Conservation (phyloP, 1,140 invertebrate species). For the Drosophila eugracilis region DNA sequence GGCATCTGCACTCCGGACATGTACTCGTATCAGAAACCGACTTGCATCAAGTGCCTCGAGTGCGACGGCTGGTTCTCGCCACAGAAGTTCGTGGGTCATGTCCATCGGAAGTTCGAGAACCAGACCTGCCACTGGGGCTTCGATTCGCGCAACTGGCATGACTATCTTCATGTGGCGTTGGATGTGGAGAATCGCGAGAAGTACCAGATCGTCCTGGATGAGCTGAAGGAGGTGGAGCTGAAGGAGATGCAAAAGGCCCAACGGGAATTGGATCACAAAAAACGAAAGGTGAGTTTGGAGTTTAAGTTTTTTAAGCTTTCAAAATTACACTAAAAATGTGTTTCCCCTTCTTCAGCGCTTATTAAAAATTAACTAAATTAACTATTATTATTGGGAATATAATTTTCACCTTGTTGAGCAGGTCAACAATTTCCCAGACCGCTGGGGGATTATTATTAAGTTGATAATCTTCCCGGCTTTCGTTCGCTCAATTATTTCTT, state of each 20-base stretch:
- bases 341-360: background rate
- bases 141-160: slow-evolving; percentile 97
- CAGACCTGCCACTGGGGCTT: slow-evolving; percentile 99
- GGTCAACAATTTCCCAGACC: slow-evolving; percentile 1
- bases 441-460: slow-evolving; percentile 13
- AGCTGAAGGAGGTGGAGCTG: slow-evolving; percentile 90
- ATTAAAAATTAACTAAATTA: background rate
- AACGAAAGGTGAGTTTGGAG: slow-evolving; percentile 84
- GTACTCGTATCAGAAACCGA: slow-evolving; percentile 90
- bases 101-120: slow-evolving; percentile 94
- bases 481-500: background rate
- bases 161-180: slow-evolving; percentile 92
- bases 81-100: slow-evolving; percentile 96
- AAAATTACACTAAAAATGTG: too few species aligned
- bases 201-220: slow-evolving; percentile 90
- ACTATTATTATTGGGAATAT: slow-evolving; percentile 4
- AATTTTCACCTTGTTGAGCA: slow-evolving; percentile 1
- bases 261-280: slow-evolving; percentile 84
- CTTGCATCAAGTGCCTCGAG: slow-evolving; percentile 96
- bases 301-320: background rate
- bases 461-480: slow-evolving; percentile 22
- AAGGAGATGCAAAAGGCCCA: slow-evolving; percentile 85
- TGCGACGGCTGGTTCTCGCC: slow-evolving; percentile 95
- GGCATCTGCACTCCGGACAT: slow-evolving; percentile 94
- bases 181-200: slow-evolving; percentile 90